Evolutionary conservation across 2,797 vertebrate species (phyloP).

Genomic region (Octomys mimax): DNA sequence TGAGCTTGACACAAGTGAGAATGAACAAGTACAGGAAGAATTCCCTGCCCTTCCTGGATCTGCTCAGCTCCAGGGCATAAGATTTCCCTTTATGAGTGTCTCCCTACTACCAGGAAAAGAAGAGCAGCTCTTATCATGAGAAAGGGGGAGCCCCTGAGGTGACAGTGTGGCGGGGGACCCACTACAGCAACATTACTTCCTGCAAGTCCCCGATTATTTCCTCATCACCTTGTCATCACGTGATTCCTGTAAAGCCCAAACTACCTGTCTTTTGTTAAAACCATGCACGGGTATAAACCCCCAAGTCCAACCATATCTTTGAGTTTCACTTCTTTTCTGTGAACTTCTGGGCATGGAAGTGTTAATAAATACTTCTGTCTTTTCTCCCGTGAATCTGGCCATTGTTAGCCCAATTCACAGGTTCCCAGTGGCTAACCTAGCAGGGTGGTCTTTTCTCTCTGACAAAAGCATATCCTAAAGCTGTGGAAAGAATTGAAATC

Average conservation of each 20-base stretch:
- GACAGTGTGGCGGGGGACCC: neutral
- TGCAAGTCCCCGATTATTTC: neutral
- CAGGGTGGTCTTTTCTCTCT: neutral
- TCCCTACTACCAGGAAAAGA: neutral
- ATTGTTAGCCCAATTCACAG: neutral
- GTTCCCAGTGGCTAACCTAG: neutral
- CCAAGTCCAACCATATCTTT: neutral
- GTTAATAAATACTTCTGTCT: neutral
- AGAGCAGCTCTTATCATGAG: neutral
- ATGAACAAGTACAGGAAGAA: neutral
- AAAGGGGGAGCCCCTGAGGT: neutral
- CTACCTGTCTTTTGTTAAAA: neutral
- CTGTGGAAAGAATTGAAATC: neutral
- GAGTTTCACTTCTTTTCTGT: constrained; percentile 26
- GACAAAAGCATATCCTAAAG: neutral
- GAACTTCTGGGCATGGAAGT: neutral
- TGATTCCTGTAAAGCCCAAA: neutral
- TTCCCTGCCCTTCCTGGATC: neutral
- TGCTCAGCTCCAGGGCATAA: neutral
- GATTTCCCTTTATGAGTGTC: neutral
- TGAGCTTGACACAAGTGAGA: neutral
- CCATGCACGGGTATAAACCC: neutral
- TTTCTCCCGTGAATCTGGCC: too few species aligned
- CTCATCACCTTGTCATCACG: neutral
- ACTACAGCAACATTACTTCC: neutral